Percentiles rank a stretch among this genome's conserved stretches.
These are phyloP conservation scores for Clupea harengus DNA, from an alignment of 2,113 vertebrate genomes.

Conservation along the genomic window DNA sequence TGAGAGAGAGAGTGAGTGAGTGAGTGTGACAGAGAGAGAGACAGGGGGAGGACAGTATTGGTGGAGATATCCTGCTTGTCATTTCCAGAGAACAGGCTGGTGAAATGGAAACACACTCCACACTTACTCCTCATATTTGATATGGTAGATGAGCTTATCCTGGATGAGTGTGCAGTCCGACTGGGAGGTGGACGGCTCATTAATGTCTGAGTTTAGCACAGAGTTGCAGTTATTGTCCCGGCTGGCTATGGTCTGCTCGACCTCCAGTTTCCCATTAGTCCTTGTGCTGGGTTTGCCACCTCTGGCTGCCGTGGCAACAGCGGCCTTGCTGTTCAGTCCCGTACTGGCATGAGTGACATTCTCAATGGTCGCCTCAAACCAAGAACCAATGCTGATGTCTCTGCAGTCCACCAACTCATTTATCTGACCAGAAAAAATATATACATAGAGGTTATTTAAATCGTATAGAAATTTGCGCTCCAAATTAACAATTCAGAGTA, in stretches of 20 bases:
- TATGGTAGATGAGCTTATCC: constrained; percentile 90
- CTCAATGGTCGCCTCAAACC: constrained; percentile 94
- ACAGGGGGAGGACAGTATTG: neutral
- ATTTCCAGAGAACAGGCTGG: neutral
- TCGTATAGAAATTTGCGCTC: neutral
- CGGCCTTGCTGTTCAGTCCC: constrained; percentile 79
- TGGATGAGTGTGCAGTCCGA: constrained; percentile 77
- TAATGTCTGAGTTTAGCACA: constrained; percentile 79
- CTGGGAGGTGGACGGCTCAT: constrained; percentile 86
- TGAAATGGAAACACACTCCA: constrained; percentile 11
- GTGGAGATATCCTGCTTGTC: neutral
- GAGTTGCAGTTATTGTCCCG: constrained; percentile 65
- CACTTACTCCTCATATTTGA: constrained; percentile 99
- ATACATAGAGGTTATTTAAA: constrained; percentile 29
- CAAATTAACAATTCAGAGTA: neutral
- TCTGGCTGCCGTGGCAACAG: constrained; percentile 69
- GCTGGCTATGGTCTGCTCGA: constrained; percentile 61
- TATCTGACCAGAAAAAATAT: constrained; percentile 72
- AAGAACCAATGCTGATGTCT: constrained; percentile 90
- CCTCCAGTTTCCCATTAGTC: constrained; percentile 86
- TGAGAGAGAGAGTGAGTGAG: neutral
- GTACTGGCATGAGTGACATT: constrained; percentile 82
- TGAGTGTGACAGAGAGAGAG: neutral
- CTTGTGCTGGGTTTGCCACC: constrained; percentile 84
- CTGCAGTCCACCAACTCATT: constrained; percentile 98